Percentiles rank a stretch among this genome's conserved stretches.
Conservation (phyloP, 2,888 invertebrate species). For the Volucella inanis region DNA sequence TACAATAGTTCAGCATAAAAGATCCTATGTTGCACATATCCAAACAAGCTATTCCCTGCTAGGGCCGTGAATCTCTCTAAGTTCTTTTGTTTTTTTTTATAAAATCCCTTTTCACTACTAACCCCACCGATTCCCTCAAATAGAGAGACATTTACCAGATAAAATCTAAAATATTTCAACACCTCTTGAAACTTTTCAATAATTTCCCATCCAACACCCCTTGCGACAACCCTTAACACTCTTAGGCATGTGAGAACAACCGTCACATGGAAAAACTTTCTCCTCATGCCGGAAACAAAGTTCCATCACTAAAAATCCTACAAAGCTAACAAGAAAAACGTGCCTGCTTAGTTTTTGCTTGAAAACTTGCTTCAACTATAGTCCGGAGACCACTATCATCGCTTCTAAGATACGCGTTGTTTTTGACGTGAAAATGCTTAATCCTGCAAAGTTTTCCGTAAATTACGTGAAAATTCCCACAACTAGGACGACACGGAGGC, state of each 20-base stretch:
- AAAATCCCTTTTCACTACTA: too few species aligned
- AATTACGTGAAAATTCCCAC: conserved; percentile 69
- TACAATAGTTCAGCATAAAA: too few species aligned
- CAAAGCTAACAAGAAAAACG: conserved; percentile 63
- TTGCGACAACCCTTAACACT: background rate
- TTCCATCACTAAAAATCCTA: conserved; percentile 36
- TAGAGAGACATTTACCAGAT: too few species aligned
- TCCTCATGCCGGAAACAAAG: conserved; percentile 52
- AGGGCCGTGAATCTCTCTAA: too few species aligned
- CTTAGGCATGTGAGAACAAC: background rate
- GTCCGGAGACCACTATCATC: conserved; percentile 4
- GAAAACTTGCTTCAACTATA: conserved; percentile 40
- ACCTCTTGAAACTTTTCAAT: background rate
- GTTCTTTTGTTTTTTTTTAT: too few species aligned
- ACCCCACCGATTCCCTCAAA: too few species aligned
- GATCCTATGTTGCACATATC: too few species aligned
- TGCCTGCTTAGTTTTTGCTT: conserved; percentile 41
- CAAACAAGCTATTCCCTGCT: too few species aligned
- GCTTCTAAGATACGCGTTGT: conserved; percentile 14
- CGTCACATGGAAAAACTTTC: conserved; percentile 22
- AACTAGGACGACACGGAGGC: conserved; percentile 42
- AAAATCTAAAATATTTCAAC: background rate
- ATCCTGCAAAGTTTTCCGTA: conserved; percentile 62
- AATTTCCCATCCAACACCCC: background rate
- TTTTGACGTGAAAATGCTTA: conserved; percentile 57